Percentiles rank a stretch among this genome's conserved stretches.
Evolutionary conservation across 2,888 invertebrate species (phyloP).

Genomic region (Ochropacha duplaris): DNA sequence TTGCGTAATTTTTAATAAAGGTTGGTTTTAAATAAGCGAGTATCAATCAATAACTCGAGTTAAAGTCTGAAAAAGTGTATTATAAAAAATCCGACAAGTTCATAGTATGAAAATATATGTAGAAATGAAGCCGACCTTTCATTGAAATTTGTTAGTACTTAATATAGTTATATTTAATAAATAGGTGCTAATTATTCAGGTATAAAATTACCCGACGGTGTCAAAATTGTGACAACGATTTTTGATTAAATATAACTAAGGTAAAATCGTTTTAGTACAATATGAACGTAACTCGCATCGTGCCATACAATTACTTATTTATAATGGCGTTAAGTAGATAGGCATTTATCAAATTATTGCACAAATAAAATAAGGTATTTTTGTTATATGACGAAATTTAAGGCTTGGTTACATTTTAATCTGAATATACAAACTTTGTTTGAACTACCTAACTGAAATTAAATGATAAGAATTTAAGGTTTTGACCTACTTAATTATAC

Average conservation of each 20-base stretch:
- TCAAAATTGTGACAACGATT: constrained; percentile 37
- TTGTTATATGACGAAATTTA: not conserved
- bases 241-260: constrained; percentile 4
- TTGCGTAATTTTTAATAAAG: constrained; percentile 20
- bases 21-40: not conserved
- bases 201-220: constrained; percentile 25
- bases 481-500: too few species aligned
- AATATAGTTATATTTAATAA: constrained; percentile 47
- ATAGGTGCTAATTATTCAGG: constrained; percentile 58
- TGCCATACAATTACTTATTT: constrained; percentile 43
- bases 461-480: too few species aligned
- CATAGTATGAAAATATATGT: not conserved
- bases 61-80: not conserved
- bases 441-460: too few species aligned
- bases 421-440: not conserved
- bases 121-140: not conserved
- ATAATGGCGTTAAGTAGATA: constrained; percentile 44
- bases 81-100: too few species aligned
- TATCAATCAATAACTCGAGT: not conserved
- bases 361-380: constrained; percentile 39
- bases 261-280: constrained; percentile 42
- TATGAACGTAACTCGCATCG: constrained; percentile 42
- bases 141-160: constrained; percentile 41
- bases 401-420: not conserved
- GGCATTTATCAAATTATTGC: constrained; percentile 58